phyloP scores from a whole-genome alignment of 2,888 invertebrate species.

The Lymantria dispar region DNA sequence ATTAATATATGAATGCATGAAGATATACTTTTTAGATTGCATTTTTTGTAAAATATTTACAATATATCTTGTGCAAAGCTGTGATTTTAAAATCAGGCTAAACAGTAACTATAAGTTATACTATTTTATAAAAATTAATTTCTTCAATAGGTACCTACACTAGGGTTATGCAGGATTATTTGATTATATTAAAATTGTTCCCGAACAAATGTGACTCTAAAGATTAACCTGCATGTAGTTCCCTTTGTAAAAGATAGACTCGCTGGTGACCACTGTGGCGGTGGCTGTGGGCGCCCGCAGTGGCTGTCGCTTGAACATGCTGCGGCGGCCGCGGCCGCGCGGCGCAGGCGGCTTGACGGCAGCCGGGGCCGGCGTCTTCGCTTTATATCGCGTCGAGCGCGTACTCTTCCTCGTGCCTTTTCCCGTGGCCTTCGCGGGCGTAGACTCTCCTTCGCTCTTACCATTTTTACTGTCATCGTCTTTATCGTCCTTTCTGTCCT shows the following conservation, averaged over 20 bases:
- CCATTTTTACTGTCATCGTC: slow-evolving; percentile 56
- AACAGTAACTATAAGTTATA: no score
- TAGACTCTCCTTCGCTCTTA: slow-evolving; percentile 57
- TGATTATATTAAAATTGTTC: background rate
- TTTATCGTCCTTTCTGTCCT: slow-evolving; percentile 57
- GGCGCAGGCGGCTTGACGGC: slow-evolving; percentile 61
- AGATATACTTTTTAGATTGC: no score
- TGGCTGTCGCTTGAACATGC: slow-evolving; percentile 90
- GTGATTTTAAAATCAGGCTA: no score
- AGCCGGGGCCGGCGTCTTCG: slow-evolving; percentile 61
- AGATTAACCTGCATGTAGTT: slow-evolving; percentile 86
- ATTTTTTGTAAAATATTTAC: no score
- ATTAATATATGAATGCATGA: no score
- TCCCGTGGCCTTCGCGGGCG: slow-evolving; percentile 73
- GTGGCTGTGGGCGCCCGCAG: slow-evolving; percentile 91
- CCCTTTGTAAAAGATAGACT: slow-evolving; percentile 84
- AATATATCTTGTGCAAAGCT: no score
- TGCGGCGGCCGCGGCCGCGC: slow-evolving; percentile 89
- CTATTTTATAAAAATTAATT: no score
- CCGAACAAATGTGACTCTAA: background rate
- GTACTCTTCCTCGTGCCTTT: slow-evolving; percentile 83
- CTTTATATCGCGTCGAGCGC: slow-evolving; percentile 80
- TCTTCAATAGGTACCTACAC: no score
- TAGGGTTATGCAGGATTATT: no score
- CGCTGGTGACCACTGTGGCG: slow-evolving; percentile 91